Evolutionary conservation across 2,113 vertebrate genomes (phyloP).

Genomic region (Pollachius pollachius): DNA sequence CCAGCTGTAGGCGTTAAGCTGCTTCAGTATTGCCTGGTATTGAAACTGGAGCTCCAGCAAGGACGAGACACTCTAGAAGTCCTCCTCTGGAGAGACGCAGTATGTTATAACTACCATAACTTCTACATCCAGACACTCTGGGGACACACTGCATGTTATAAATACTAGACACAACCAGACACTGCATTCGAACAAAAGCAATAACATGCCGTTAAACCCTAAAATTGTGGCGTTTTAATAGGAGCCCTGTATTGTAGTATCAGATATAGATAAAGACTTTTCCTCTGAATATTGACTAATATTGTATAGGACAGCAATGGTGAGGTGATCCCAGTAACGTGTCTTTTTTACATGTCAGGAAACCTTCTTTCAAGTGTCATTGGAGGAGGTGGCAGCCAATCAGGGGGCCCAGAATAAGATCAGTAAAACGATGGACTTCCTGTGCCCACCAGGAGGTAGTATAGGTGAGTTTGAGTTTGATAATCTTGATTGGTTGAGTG

Average conservation of each 20-base stretch:
- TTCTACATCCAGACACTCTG: neutral
- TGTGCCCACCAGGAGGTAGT: conserved; percentile 79
- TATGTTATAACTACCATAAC: conserved; percentile 67
- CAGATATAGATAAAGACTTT: neutral
- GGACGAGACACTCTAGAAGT: conserved; percentile 78
- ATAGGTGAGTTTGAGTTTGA: conserved; percentile 71
- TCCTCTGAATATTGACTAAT: neutral
- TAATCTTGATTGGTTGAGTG: neutral
- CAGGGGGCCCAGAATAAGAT: conserved; percentile 79
- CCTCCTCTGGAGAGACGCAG: conserved; percentile 81
- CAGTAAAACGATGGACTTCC: conserved; percentile 71
- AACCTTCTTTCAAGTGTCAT: conserved; percentile 83
- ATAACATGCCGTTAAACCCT: neutral
- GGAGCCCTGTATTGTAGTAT: neutral
- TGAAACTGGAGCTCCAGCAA: conserved; percentile 86
- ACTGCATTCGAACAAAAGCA: neutral
- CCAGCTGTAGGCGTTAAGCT: conserved; percentile 81
- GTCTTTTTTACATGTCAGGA: conserved; percentile 70
- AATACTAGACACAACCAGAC: neutral
- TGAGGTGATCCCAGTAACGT: neutral
- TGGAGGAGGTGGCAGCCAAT: conserved; percentile 76
- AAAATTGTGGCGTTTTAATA: neutral
- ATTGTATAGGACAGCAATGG: no score
- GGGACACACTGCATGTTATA: neutral
- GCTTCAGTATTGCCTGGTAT: conserved; percentile 80